phyloP scores from a whole-genome alignment of 2,113 vertebrate species.

The Pionites leucogaster region DNA sequence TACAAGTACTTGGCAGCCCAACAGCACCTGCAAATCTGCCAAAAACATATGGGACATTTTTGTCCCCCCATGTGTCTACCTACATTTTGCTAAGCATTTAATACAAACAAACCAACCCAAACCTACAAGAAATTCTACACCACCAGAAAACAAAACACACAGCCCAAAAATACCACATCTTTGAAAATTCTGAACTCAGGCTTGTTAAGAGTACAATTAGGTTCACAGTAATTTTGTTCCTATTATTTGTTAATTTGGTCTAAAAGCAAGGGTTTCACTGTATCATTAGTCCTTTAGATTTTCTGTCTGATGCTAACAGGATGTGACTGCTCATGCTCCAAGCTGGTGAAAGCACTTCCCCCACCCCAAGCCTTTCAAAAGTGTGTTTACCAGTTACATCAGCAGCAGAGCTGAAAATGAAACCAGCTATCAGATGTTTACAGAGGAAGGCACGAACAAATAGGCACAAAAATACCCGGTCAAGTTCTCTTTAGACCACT shows the following conservation, averaged over 20 bases:
- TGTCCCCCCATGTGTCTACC: neutral
- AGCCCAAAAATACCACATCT: neutral
- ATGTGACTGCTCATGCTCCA: neutral
- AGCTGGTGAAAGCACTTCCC: neutral
- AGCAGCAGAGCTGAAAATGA: neutral
- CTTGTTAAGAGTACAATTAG: neutral
- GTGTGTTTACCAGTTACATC: neutral
- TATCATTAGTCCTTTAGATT: neutral
- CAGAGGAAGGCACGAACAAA: neutral
- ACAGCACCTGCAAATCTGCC: neutral
- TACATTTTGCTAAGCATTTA: neutral
- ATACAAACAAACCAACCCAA: neutral
- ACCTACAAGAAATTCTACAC: neutral
- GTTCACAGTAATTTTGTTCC: neutral
- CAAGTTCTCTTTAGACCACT: neutral
- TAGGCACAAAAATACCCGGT: neutral
- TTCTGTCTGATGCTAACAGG: neutral
- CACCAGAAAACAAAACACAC: neutral
- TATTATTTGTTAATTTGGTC: neutral
- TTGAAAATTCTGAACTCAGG: neutral
- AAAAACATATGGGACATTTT: neutral
- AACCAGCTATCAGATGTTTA: neutral
- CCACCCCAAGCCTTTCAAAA: neutral
- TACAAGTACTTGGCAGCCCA: neutral
- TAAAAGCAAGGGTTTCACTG: neutral